Conservation (phyloP, 1,140 invertebrate genomes). For the Papilio helenus region DNA sequence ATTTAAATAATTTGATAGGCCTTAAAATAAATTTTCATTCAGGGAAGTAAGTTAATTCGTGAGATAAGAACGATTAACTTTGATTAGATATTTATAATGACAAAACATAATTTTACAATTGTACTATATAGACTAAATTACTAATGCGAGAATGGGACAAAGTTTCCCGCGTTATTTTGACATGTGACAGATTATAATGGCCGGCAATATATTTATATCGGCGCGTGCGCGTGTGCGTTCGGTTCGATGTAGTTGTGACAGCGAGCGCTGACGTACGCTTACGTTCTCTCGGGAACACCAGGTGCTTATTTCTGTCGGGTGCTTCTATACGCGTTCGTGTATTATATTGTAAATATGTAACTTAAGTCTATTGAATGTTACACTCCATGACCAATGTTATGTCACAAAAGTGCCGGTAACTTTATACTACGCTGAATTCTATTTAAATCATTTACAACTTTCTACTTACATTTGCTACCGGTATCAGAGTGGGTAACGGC, state of each 20-base stretch:
- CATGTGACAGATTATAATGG: background rate
- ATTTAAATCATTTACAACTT: conserved; percentile 21
- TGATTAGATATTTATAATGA: background rate
- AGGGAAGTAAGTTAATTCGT: background rate
- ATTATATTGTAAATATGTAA: conserved; percentile 79
- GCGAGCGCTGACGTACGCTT: conserved; percentile 73
- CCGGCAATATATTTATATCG: background rate
- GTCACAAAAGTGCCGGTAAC: conserved; percentile 37
- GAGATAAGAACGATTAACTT: background rate
- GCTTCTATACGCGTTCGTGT: conserved; percentile 79
- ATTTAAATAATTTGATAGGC: conserved; percentile 8
- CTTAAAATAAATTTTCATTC: background rate
- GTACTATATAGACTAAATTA: background rate
- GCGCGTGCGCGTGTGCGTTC: conserved; percentile 47
- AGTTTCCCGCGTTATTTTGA: background rate
- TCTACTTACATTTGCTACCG: conserved; percentile 7
- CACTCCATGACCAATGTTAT: conserved; percentile 52
- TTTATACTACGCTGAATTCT: conserved; percentile 22
- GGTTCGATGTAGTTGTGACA: conserved; percentile 56
- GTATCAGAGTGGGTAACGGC: background rate
- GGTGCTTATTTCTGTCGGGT: conserved; percentile 82
- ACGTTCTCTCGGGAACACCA: conserved; percentile 79
- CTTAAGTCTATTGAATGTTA: conserved; percentile 65
- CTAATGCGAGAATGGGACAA: background rate
- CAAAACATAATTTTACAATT: background rate